These are phyloP conservation scores for Camponotus fellah DNA, from an alignment of 2,888 invertebrate genomes.

Conservation along the genomic window DNA sequence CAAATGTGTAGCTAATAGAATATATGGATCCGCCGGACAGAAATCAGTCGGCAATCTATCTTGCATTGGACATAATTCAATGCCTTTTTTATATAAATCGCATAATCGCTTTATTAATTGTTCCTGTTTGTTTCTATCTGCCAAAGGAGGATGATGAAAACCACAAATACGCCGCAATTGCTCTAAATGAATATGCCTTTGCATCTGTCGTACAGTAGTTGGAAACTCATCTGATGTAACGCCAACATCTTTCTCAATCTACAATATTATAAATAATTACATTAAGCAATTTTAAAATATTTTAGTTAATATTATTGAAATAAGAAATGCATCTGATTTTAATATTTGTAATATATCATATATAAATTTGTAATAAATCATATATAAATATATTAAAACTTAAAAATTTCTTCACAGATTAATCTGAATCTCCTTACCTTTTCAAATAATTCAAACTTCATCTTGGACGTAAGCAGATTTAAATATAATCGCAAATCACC, in stretches of 20 bases:
- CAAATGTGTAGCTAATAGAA: conserved; percentile 92
- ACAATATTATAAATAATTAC: conserved; percentile 39
- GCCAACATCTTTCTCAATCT: conserved; percentile 83
- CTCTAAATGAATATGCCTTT: conserved; percentile 93
- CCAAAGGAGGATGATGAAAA: conserved; percentile 86
- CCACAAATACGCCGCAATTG: conserved; percentile 92
- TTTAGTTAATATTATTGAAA: conserved; percentile 11
- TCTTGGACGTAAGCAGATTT: conserved; percentile 89
- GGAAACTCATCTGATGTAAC: conserved; percentile 83
- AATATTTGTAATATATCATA: background rate
- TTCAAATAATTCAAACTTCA: conserved; percentile 87
- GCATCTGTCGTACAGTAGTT: conserved; percentile 90
- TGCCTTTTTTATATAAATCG: conserved; percentile 81
- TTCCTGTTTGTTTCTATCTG: conserved; percentile 77
- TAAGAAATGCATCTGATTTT: background rate
- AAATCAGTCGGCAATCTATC: conserved; percentile 90
- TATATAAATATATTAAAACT: background rate
- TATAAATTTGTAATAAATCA: background rate
- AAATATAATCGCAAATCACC: conserved; percentile 93
- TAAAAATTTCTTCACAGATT: background rate
- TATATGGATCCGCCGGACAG: conserved; percentile 93
- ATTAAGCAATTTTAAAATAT: background rate
- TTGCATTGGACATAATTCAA: conserved; percentile 83
- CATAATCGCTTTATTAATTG: conserved; percentile 79
- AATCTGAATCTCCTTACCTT: conserved; percentile 71